Evolutionary conservation across 2,888 invertebrate genomes (phyloP).

Genomic region (Amiota communis): DNA sequence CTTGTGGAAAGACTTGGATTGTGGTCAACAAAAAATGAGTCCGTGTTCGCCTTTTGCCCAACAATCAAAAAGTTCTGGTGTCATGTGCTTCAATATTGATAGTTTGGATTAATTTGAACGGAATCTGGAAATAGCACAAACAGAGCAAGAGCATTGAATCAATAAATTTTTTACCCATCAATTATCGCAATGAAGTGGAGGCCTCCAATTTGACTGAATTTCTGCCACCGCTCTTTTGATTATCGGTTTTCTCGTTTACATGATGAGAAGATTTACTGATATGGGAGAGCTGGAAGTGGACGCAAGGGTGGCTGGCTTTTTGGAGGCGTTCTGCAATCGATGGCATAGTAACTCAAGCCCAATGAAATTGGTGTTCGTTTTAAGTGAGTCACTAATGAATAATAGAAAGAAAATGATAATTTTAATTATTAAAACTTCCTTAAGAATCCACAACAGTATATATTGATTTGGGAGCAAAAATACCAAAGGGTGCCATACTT

Average conservation of each 20-base stretch:
- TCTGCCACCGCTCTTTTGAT: conserved; percentile 88
- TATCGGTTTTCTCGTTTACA: conserved; percentile 88
- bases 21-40: conserved; percentile 99
- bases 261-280: conserved; percentile 89
- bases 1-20: conserved; percentile 94
- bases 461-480: conserved; percentile 97
- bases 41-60: conserved; percentile 84
- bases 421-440: conserved; percentile 77
- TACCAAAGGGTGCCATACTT: conserved; percentile 94
- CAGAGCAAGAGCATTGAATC: conserved; percentile 92
- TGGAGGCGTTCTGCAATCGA: conserved; percentile 95
- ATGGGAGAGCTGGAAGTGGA: conserved; percentile 85
- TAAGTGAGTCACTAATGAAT: conserved; percentile 75
- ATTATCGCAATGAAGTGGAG: conserved; percentile 95
- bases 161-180: conserved; percentile 91
- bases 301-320: conserved; percentile 89
- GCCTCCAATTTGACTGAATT: conserved; percentile 83
- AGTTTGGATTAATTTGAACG: conserved; percentile 98
- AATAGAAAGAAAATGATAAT: neutral
- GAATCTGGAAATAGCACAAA: conserved; percentile 96
- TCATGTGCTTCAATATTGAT: conserved; percentile 97
- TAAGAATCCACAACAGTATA: conserved; percentile 99
- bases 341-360: conserved; percentile 96
- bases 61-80: conserved; percentile 82
- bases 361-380: conserved; percentile 96